Conservation (phyloP, 2,888 invertebrate genomes). For the Fragum sueziense region DNA sequence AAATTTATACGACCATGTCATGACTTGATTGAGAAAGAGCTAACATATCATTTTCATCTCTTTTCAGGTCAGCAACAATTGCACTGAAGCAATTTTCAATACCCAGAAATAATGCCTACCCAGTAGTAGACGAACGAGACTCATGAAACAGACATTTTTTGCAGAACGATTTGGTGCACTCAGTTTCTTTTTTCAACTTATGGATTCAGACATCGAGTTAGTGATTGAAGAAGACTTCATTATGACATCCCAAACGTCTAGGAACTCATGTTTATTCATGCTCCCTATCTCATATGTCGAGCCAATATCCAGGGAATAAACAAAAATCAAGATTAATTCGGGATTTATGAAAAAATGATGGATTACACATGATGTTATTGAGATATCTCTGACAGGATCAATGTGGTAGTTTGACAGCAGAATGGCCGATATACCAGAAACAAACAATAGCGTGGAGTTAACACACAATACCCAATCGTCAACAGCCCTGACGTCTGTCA, state of each 20-base stretch:
- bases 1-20: too few relatives aligned
- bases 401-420: constrained; percentile 1
- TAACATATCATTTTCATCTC: too few relatives aligned
- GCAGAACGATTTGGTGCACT: too few relatives aligned
- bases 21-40: too few relatives aligned
- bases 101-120: too few relatives aligned
- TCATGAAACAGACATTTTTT: too few relatives aligned
- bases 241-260: background rate
- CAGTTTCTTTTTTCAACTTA: too few relatives aligned
- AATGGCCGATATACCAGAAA: background rate
- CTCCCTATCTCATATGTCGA: background rate
- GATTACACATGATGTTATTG: constrained; percentile 1
- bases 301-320: background rate
- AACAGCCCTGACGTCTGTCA: constrained; percentile 3
- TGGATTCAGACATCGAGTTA: too few relatives aligned
- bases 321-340: background rate
- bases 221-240: background rate
- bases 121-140: too few relatives aligned
- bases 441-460: constrained; percentile 6
- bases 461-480: background rate
- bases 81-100: too few relatives aligned
- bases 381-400: background rate
- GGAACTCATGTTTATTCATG: background rate
- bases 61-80: too few relatives aligned
- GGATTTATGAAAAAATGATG: background rate